Percentiles rank a stretch among this genome's conserved stretches.
These are phyloP conservation scores for Sardinella longiceps DNA, from an alignment of 2,797 vertebrate genomes.

Conservation along the genomic window DNA sequence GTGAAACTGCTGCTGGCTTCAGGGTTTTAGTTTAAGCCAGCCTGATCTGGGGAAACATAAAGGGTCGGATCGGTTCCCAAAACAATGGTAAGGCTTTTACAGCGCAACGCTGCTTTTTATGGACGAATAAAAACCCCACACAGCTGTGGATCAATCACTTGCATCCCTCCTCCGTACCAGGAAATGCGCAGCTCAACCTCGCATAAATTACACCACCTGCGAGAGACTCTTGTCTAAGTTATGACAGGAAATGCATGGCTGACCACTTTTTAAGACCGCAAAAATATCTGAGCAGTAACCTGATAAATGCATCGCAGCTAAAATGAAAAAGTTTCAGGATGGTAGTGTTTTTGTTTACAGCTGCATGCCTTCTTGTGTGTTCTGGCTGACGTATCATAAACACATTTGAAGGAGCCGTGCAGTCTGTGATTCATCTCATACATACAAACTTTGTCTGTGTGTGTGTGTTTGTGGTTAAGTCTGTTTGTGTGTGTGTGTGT, in stretches of 20 bases:
- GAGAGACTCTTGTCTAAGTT: neutral
- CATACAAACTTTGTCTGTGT: constrained; percentile 1
- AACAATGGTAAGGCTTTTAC: constrained; percentile 34
- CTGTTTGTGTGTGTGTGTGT: neutral
- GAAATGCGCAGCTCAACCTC: neutral
- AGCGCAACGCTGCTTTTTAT: constrained; percentile 22
- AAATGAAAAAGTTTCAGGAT: neutral
- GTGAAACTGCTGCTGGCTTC: constrained; percentile 36
- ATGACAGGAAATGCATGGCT: neutral
- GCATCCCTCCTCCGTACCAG: neutral
- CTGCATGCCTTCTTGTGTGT: constrained; percentile 46
- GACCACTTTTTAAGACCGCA: neutral
- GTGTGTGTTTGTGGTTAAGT: neutral
- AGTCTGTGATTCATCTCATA: neutral
- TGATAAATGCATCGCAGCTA: neutral
- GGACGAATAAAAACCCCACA: constrained; percentile 24
- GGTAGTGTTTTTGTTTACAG: constrained; percentile 34
- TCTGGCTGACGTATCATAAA: constrained; percentile 39
- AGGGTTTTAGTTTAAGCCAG: constrained; percentile 33
- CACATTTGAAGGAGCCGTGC: constrained; percentile 21
- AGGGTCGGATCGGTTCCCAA: constrained; percentile 37
- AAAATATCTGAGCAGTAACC: neutral
- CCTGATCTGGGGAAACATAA: constrained; percentile 40
- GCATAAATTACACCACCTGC: constrained; percentile 2
- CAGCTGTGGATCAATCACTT: constrained; percentile 24